Conservation (phyloP, 2,888 invertebrate species). For the Beris chalybata region DNA sequence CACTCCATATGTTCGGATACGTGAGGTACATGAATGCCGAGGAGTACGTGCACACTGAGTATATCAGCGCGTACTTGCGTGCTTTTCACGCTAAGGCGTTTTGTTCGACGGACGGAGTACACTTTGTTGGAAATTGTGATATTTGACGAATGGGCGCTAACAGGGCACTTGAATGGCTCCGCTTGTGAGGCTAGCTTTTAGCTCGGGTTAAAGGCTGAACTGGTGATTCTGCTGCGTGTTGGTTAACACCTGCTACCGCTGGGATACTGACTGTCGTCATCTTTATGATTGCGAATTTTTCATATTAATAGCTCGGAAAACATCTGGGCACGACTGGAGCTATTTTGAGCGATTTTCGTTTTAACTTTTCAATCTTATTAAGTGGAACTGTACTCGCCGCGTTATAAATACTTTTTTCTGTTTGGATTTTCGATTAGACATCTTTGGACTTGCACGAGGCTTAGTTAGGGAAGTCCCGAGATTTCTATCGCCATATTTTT, state of each 20-base stretch:
- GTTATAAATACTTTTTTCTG: conserved; percentile 21
- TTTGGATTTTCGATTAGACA: conserved; percentile 24
- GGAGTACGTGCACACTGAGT: not conserved
- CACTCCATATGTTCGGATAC: conserved; percentile 17
- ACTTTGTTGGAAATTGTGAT: not conserved
- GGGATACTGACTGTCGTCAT: conserved; percentile 25
- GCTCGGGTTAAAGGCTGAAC: not conserved
- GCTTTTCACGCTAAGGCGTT: no score
- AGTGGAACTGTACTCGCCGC: conserved; percentile 27
- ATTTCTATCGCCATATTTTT: no score
- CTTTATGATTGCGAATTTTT: conserved; percentile 24
- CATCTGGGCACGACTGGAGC: conserved; percentile 29
- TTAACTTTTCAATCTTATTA: conserved; percentile 17
- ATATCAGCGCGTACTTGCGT: no score
- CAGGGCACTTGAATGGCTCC: conserved; percentile 19
- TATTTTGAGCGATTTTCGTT: conserved; percentile 26
- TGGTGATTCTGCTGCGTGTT: conserved; percentile 12
- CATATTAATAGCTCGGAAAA: conserved; percentile 30
- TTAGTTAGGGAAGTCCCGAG: no score
- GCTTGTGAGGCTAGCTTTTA: not conserved
- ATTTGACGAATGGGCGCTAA: conserved; percentile 28
- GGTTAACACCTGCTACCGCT: conserved; percentile 23
- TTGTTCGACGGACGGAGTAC: no score
- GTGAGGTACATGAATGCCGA: conserved; percentile 9
- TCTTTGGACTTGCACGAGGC: no score